A percentile compares a stretch with the other conserved stretches of the same genome.
These are phyloP conservation scores for Standfussiana lucernea DNA, from an alignment of 2,888 invertebrate species.

Conservation along the genomic window DNA sequence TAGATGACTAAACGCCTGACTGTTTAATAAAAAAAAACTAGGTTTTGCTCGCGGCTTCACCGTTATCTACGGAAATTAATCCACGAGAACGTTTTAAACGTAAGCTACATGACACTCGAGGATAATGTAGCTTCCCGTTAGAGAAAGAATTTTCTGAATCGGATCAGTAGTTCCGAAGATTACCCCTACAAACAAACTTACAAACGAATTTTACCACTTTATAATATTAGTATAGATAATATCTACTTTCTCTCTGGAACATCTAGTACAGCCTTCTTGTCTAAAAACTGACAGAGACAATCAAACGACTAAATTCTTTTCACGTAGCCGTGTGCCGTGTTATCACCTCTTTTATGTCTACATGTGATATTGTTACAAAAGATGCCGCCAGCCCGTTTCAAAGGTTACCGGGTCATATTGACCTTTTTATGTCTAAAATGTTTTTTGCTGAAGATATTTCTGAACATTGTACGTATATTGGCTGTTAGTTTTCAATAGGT, in stretches of 20 bases:
- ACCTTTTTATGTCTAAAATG: conserved; percentile 25
- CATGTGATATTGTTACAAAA: conserved; percentile 49
- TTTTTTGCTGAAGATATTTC: conserved; percentile 14
- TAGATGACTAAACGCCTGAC: too few species aligned
- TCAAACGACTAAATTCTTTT: conserved; percentile 55
- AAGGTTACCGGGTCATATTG: conserved; percentile 23
- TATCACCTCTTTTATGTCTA: conserved; percentile 47
- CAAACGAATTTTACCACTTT: too few species aligned
- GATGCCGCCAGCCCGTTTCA: conserved; percentile 14
- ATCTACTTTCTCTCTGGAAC: background rate
- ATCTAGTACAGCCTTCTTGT: background rate
- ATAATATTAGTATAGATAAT: too few species aligned
- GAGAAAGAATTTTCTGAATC: too few species aligned
- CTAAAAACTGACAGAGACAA: conserved; percentile 40
- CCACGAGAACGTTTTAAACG: too few species aligned
- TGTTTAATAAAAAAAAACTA: too few species aligned
- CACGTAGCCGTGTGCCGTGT: conserved; percentile 48
- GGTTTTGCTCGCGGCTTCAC: too few species aligned
- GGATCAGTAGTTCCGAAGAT: too few species aligned
- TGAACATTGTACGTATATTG: conserved; percentile 9
- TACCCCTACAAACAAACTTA: too few species aligned
- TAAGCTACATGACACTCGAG: too few species aligned
- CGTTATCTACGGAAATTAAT: too few species aligned
- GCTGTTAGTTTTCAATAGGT: background rate
- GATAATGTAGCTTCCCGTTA: too few species aligned